Percentiles rank a stretch among this genome's conserved stretches.
Conservation (phyloP, 2,797 vertebrate genomes). For the Meriones psammophilus region DNA sequence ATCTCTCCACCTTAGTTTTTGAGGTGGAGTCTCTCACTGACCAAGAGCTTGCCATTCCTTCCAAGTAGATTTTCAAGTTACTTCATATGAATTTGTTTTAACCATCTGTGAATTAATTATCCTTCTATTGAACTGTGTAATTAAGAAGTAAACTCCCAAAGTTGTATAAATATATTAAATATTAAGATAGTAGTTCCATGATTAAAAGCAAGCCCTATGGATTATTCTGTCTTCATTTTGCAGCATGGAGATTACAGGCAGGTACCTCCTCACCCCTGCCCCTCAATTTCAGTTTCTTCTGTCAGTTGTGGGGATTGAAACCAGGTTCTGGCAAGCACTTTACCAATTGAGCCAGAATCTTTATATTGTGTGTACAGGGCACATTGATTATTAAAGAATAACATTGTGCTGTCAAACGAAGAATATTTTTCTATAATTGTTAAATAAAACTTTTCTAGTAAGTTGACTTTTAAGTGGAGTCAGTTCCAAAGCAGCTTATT, state of each 20-base stretch:
- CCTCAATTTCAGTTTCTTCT: not conserved
- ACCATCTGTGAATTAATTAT: not conserved
- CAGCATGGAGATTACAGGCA: not conserved
- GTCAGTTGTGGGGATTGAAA: not conserved
- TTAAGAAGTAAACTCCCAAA: not conserved
- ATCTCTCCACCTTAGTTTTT: not conserved
- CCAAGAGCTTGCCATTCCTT: not conserved
- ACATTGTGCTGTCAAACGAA: conserved; percentile 40
- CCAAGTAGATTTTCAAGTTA: not conserved
- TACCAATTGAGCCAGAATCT: not conserved
- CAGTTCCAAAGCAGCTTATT: not conserved
- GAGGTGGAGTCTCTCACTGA: not conserved
- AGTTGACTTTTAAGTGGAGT: conserved; percentile 46
- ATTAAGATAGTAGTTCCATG: not conserved
- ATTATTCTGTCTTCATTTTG: not conserved
- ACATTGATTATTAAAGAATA: conserved; percentile 16
- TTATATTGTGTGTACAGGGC: not conserved
- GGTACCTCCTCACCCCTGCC: not conserved
- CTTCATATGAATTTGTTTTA: not conserved
- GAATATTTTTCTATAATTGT: conserved; percentile 44
- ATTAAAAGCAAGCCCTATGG: not conserved
- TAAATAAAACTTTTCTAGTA: conserved; percentile 29
- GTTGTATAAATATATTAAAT: not conserved
- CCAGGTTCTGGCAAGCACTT: not conserved
- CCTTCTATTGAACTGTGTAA: not conserved